phyloP scores from a whole-genome alignment of 2,797 vertebrate species.

The Microctenopoma lineatum region DNA sequence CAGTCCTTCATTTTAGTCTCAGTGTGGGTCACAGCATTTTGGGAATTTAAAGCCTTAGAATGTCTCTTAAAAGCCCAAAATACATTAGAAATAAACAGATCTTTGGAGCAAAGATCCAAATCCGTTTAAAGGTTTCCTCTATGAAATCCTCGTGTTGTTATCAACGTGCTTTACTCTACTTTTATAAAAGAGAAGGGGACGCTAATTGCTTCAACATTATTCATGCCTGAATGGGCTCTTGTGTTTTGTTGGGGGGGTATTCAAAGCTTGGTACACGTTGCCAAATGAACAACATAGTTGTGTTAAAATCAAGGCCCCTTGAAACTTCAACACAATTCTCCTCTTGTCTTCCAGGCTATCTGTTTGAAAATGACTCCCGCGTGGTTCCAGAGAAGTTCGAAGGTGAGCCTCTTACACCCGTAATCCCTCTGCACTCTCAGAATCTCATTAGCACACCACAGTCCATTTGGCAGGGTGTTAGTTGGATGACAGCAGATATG shows the following conservation, averaged over 20 bases:
- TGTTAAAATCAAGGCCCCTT: constrained; percentile 24
- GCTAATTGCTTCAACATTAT: constrained; percentile 14
- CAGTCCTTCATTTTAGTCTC: constrained; percentile 63
- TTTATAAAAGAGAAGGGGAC: constrained; percentile 5
- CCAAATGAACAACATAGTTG: constrained; percentile 13
- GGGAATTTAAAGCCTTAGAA: constrained; percentile 36
- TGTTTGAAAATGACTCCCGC: constrained; percentile 94
- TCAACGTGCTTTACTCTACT: neutral
- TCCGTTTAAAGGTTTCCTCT: constrained; percentile 23
- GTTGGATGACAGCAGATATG: constrained; percentile 14
- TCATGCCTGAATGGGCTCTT: constrained; percentile 27
- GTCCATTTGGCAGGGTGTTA: constrained; percentile 10
- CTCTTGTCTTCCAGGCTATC: constrained; percentile 85
- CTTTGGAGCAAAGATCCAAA: constrained; percentile 7
- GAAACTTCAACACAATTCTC: constrained; percentile 41
- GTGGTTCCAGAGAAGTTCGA: constrained; percentile 97
- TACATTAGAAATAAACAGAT: neutral
- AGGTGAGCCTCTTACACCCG: constrained; percentile 81
- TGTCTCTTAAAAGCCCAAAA: neutral
- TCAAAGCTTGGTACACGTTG: constrained; percentile 34
- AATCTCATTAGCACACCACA: constrained; percentile 18
- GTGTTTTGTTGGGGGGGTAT: constrained; percentile 29
- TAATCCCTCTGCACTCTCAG: constrained; percentile 15
- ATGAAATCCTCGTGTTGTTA: constrained; percentile 16
- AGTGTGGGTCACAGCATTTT: constrained; percentile 69